Percentiles rank a stretch among this genome's conserved stretches.
phyloP scores from a whole-genome alignment of 2,888 invertebrate species.

The Drosophila borealis region DNA sequence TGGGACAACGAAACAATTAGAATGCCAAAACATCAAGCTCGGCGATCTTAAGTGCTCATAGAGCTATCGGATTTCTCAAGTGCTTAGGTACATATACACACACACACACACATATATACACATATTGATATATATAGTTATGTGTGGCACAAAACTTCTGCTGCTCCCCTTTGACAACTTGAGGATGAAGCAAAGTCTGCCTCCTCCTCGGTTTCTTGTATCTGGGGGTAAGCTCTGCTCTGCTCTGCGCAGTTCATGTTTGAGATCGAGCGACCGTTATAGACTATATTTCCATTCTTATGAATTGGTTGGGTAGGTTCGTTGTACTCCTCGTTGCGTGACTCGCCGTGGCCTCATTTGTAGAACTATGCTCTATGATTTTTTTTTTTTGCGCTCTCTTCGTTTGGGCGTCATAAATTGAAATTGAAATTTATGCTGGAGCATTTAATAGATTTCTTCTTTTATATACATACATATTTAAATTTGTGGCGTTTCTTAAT shows the following conservation, averaged over 20 bases:
- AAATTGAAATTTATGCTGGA: slow-evolving; percentile 80
- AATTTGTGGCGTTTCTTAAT: slow-evolving; percentile 68
- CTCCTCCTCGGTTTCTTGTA: neutral
- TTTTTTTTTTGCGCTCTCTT: neutral
- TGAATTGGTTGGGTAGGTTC: slow-evolving; percentile 61
- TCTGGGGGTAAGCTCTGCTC: slow-evolving; percentile 57
- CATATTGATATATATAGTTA: neutral
- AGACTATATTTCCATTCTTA: slow-evolving; percentile 47
- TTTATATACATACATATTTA: slow-evolving; percentile 50
- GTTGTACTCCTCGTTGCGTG: slow-evolving; percentile 46
- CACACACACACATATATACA: neutral
- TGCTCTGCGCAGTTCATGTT: slow-evolving; percentile 43
- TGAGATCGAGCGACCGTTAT: slow-evolving; percentile 45
- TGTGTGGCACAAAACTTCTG: slow-evolving; percentile 42
- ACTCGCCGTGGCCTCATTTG: slow-evolving; percentile 67
- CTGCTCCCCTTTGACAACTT: slow-evolving; percentile 59
- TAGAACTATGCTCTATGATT: slow-evolving; percentile 44
- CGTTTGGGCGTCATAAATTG: slow-evolving; percentile 72
- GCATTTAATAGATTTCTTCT: slow-evolving; percentile 73
- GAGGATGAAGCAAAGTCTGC: slow-evolving; percentile 12
- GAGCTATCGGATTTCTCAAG: slow-evolving; percentile 77
- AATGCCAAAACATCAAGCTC: slow-evolving; percentile 69
- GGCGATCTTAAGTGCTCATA: slow-evolving; percentile 70
- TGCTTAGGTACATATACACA: slow-evolving; percentile 19
- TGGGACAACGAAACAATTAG: slow-evolving; percentile 47